phyloP scores from a whole-genome alignment of 2,888 invertebrate genomes.

The Tanypteryx hageni region DNA sequence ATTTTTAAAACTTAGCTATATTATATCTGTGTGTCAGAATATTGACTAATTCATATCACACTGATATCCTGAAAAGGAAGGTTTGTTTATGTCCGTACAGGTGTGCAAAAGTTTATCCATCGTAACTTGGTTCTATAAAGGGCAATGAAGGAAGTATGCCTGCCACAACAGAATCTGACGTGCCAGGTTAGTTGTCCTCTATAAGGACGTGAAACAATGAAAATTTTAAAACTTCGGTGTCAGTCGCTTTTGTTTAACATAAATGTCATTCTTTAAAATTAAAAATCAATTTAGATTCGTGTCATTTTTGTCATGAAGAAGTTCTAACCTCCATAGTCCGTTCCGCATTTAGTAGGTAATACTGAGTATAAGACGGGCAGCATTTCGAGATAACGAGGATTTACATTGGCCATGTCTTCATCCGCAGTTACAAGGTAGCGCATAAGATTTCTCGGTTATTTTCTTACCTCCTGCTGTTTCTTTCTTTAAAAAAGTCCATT shows the following conservation, averaged over 20 bases:
- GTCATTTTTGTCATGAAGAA: not conserved
- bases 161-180: constrained; percentile 38
- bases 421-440: no score
- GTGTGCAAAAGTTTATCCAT: not conserved
- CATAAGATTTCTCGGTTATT: no score
- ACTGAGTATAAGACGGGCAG: not conserved
- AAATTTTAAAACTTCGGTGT: not conserved
- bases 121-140: not conserved
- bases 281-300: not conserved
- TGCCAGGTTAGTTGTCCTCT: not conserved
- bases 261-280: not conserved
- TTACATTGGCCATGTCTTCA: no score
- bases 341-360: not conserved
- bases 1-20: not conserved
- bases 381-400: no score
- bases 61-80: not conserved
- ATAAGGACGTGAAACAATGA: not conserved
- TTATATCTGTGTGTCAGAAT: not conserved
- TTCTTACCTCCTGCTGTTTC: no score
- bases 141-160: constrained; percentile 38
- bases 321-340: not conserved
- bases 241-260: not conserved
- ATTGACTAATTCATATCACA: not conserved
- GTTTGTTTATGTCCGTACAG: not conserved
- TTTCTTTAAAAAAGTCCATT: no score